Percentiles rank a stretch among this genome's conserved stretches.
Evolutionary conservation across 2,888 invertebrate genomes (phyloP).

Genomic region (Eledone cirrhosa): DNA sequence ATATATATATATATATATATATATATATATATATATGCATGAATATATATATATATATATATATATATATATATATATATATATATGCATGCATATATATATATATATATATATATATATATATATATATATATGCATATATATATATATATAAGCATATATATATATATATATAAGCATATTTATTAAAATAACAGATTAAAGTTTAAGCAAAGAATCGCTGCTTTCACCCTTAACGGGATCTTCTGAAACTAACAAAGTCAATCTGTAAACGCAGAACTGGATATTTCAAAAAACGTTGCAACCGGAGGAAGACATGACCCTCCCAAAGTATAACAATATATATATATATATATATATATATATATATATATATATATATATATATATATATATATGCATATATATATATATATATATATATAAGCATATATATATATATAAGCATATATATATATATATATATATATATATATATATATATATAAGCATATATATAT

Average conservation of each 20-base stretch:
- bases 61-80: neutral
- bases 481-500: neutral
- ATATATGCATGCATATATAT: neutral
- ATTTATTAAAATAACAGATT: too few relatives aligned
- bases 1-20: neutral
- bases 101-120: neutral
- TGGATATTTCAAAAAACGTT: too few relatives aligned
- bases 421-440: neutral
- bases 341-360: too few relatives aligned
- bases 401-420: neutral
- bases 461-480: neutral
- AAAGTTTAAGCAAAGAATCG: too few relatives aligned
- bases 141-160: neutral
- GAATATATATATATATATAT: neutral
- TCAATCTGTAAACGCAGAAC: too few relatives aligned
- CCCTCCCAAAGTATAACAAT: too few relatives aligned
- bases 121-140: neutral
- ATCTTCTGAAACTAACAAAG: too few relatives aligned
- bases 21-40: neutral
- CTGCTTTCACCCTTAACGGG: too few relatives aligned
- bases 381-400: neutral
- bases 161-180: neutral
- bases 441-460: neutral
- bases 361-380: neutral
- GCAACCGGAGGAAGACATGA: too few relatives aligned